Percentiles rank a stretch among this genome's conserved stretches.
phyloP scores from a whole-genome alignment of 1,140 invertebrate species.

The Littorina saxatilis region DNA sequence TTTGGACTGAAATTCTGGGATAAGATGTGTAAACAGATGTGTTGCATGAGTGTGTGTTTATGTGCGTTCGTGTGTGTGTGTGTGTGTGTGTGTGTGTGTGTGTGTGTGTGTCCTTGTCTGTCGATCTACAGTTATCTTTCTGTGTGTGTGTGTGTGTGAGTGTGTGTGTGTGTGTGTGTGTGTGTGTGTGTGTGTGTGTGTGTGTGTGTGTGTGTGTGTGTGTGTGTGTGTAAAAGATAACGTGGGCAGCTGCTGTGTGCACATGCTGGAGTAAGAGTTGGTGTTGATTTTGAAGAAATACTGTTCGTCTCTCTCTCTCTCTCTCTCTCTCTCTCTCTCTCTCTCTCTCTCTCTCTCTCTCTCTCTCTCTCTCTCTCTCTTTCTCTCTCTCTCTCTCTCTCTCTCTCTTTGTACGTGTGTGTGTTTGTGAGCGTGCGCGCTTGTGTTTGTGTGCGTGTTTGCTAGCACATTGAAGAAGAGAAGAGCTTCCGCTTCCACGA shows the following conservation, averaged over 20 bases:
- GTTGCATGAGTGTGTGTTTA: too few relatives aligned
- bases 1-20: too few relatives aligned
- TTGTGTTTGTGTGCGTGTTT: too few relatives aligned
- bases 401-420: background rate
- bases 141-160: background rate
- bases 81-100: background rate
- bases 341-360: slow-evolving; percentile 6
- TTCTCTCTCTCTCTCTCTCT: background rate
- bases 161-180: too few relatives aligned
- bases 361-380: slow-evolving; percentile 13
- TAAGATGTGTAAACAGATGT: too few relatives aligned
- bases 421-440: too few relatives aligned
- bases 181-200: background rate
- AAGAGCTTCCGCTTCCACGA: too few relatives aligned
- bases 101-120: background rate
- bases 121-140: background rate
- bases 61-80: background rate
- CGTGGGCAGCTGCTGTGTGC: background rate
- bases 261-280: background rate
- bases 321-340: slow-evolving; percentile 11
- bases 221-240: background rate
- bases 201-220: slow-evolving; percentile 3
- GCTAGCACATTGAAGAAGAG: too few relatives aligned
- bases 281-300: background rate
- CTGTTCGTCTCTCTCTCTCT: background rate